phyloP scores from a whole-genome alignment of 2,797 vertebrate genomes.

The Falco cherrug region DNA sequence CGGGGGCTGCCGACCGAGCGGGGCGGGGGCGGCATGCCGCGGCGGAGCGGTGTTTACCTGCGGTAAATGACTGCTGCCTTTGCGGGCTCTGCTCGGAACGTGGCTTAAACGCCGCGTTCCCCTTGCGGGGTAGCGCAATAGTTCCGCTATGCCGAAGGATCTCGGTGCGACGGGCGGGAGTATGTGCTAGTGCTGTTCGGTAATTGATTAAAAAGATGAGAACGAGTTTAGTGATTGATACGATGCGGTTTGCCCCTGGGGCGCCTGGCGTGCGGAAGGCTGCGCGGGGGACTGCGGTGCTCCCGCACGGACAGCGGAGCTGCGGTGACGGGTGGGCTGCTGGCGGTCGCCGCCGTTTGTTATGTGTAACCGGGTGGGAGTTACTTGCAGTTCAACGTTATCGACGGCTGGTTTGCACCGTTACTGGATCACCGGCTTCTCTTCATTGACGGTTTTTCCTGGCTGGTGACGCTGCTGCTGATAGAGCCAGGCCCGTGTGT shows the following conservation, averaged over 20 bases:
- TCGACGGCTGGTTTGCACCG: background rate
- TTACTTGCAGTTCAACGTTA: fast-evolving
- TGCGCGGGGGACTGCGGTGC: fast-evolving
- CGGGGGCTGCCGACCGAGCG: too few relatives aligned
- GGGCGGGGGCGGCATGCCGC: background rate
- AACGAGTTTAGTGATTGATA: background rate
- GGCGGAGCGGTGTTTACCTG: fast-evolving
- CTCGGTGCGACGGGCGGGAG: background rate
- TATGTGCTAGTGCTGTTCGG: background rate
- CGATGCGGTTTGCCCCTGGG: background rate
- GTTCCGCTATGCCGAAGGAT: background rate
- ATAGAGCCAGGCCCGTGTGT: background rate
- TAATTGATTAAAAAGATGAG: background rate
- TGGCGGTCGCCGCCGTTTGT: too few relatives aligned
- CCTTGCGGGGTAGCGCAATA: fast-evolving
- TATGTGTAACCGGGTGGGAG: background rate
- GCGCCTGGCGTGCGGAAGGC: fast-evolving
- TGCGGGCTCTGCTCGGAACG: background rate
- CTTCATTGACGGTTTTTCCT: background rate
- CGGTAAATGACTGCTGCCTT: background rate
- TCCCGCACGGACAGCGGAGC: background rate
- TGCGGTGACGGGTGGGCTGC: background rate
- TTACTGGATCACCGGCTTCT: background rate
- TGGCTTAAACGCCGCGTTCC: background rate
- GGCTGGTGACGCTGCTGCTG: background rate